These are phyloP conservation scores for Phalacrocorax aristotelis DNA, from an alignment of 2,113 vertebrate genomes.

Conservation along the genomic window DNA sequence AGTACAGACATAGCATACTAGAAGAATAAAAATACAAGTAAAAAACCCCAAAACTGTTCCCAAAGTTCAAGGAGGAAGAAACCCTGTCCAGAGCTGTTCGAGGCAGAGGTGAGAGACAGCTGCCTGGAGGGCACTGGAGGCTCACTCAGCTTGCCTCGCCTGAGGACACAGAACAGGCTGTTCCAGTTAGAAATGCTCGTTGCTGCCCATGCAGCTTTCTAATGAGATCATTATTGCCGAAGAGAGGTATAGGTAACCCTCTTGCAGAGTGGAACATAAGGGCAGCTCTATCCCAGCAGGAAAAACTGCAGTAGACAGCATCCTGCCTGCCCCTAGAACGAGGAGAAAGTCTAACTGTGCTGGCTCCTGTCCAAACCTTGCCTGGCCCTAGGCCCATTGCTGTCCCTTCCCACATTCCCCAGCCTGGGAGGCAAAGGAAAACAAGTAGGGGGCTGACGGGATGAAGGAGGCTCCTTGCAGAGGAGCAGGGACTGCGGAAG, in stretches of 20 bases:
- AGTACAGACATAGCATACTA: neutral
- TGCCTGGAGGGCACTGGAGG: neutral
- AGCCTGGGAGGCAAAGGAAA: neutral
- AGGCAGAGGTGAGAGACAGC: neutral
- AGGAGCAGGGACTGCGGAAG: neutral
- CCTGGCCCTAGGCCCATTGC: neutral
- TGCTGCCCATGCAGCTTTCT: neutral
- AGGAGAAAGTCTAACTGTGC: neutral
- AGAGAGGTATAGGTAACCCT: fast-evolving
- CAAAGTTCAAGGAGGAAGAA: neutral
- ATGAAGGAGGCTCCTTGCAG: neutral
- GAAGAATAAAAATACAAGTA: neutral
- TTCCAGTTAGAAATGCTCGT: neutral
- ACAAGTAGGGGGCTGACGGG: neutral
- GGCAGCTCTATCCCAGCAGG: neutral
- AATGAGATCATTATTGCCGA: no score
- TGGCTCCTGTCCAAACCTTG: neutral
- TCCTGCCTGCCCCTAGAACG: neutral
- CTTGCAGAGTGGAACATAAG: neutral
- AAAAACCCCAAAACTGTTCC: neutral
- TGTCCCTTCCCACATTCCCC: neutral
- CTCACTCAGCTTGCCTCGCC: neutral
- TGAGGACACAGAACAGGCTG: neutral
- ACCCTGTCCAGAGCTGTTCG: neutral
- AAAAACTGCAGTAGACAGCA: neutral